Evolutionary conservation across 2,113 vertebrate genomes (phyloP), one percentile per base, ranked within the genome.

Genomic region (Loxodonta africana): DNA sequence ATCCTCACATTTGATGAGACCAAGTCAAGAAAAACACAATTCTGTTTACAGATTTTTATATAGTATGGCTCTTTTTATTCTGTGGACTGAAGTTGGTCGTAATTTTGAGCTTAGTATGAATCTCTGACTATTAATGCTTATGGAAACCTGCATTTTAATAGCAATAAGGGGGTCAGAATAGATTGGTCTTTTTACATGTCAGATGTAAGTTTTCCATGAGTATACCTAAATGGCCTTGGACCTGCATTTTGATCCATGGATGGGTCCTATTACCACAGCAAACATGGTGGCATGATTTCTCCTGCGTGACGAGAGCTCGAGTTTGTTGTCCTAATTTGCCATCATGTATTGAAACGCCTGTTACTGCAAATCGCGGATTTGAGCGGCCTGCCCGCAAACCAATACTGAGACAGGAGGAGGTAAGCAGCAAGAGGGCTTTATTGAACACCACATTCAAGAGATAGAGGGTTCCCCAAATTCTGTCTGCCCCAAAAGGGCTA

Each of bases 271-370:
- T 30, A 6, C 23, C 37, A 33, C 4, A 73, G 76, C 23, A 96
- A 73, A 67, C 3, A 89, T 83, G 71, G 91, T 74, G 48, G 10
- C 1, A 51, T 57, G 76, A 74, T 20, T 81, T 81, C 2, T 82
- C 15, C 62, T 90, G 33, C 74, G 69, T 74, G 78, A 30, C 20
- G 9, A 81, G 33, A 46, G 3, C 17, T 3, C 65, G 62, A 3
- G 51, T 90, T 95, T 95, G 51, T 62, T 86, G 12, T 83, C 23
- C 48, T 71, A 60, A 90, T 77, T 81, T 96, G n/a, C 28, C 94
- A 5, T 62, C 51, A 30, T 69, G 30, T 92, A 9, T 76, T 51
- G 14, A 69, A 92, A 80, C n/a, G 4, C 37, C 37, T 37, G 37
- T 37, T 37, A 37, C 37, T 37, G 37, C 37, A 37, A 37, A 37